A percentile compares a stretch with the other conserved stretches of the same genome.
These are phyloP conservation scores for Nezara viridula DNA, from an alignment of 2,888 invertebrate genomes.

Conservation along the genomic window DNA sequence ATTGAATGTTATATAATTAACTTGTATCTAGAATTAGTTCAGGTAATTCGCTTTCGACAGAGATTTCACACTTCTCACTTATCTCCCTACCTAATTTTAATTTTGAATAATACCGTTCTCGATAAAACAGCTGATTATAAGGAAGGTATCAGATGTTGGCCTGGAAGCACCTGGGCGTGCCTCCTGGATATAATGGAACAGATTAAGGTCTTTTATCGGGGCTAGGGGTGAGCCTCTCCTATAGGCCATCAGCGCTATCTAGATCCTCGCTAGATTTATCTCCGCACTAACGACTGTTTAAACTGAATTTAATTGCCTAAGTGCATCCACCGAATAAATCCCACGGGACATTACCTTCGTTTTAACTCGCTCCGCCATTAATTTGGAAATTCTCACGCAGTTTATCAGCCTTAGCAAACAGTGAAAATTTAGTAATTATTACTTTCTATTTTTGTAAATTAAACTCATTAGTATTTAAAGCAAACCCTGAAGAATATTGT, in stretches of 20 bases:
- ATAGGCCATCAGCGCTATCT: slow-evolving; percentile 11
- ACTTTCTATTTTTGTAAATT: not conserved
- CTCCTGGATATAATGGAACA: not conserved
- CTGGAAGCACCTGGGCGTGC: not conserved
- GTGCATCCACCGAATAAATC: not conserved
- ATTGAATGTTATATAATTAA: too few relatives aligned
- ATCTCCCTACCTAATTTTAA: not conserved
- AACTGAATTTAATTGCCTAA: slow-evolving; percentile 36
- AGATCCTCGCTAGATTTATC: not conserved
- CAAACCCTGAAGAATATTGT: too few relatives aligned
- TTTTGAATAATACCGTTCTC: not conserved
- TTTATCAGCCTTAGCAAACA: not conserved
- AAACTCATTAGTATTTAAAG: too few relatives aligned
- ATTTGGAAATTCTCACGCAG: slow-evolving; percentile 1
- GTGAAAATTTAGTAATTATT: slow-evolving; percentile 1
- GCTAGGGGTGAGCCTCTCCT: not conserved
- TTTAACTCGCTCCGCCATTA: not conserved
- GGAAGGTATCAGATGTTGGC: not conserved
- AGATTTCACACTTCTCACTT: slow-evolving; percentile 1
- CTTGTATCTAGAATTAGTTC: too few relatives aligned
- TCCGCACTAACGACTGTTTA: not conserved
- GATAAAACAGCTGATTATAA: not conserved
- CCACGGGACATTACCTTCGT: slow-evolving; percentile 12
- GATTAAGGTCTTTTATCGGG: not conserved
- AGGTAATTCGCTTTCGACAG: not conserved